Conservation (phyloP, 2,113 vertebrate species). For the Ahaetulla prasina region DNA sequence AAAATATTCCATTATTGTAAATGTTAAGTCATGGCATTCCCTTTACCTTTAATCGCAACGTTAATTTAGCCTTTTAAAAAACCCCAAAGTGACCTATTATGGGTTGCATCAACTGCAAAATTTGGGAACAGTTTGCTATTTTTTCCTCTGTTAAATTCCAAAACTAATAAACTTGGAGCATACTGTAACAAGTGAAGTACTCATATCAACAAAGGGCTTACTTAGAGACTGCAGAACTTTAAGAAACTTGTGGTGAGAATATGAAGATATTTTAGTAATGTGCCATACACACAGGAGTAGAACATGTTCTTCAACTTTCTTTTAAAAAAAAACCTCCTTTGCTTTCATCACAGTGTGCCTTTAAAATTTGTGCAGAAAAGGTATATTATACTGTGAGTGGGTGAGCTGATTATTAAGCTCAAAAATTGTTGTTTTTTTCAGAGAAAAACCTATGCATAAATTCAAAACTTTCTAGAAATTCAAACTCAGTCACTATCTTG, state of each 20-base stretch:
- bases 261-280: constrained; percentile 55
- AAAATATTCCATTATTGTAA: constrained; percentile 28
- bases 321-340: constrained; percentile 31
- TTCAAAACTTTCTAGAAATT: constrained; percentile 47
- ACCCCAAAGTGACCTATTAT: constrained; percentile 13
- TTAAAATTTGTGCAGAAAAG: constrained; percentile 65
- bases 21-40: not conserved
- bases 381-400: constrained; percentile 40
- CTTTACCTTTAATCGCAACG: constrained; percentile 6
- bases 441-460: constrained; percentile 44
- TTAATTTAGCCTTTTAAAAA: constrained; percentile 24
- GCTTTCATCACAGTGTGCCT: constrained; percentile 41
- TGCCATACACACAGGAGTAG: not conserved
- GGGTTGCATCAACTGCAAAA: not conserved
- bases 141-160: constrained; percentile 44
- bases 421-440: constrained; percentile 48
- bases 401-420: constrained; percentile 52
- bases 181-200: constrained; percentile 49
- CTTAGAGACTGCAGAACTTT: constrained; percentile 41
- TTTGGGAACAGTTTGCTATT: constrained; percentile 41
- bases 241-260: constrained; percentile 51
- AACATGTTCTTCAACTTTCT: constrained; percentile 41
- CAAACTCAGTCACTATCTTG: constrained; percentile 40
- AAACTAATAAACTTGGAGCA: constrained; percentile 43
- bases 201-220: constrained; percentile 65